A percentile compares a stretch with the other conserved stretches of the same genome.
Evolutionary conservation across 2,797 vertebrate species (phyloP).

Genomic region (Acridotheres tristis): DNA sequence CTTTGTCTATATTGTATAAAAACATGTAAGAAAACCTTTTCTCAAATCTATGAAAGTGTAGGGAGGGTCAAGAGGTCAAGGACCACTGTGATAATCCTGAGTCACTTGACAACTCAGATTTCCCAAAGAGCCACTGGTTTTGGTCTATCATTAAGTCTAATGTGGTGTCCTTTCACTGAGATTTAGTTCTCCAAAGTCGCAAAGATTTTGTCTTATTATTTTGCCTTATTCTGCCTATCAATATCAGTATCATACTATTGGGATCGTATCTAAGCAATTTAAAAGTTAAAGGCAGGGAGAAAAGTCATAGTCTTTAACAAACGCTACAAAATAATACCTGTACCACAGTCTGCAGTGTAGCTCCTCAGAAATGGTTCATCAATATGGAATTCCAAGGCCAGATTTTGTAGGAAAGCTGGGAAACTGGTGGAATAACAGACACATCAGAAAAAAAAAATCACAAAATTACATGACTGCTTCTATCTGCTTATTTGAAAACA

Average conservation of each 20-base stretch:
- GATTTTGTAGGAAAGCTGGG: neutral
- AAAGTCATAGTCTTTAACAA: neutral
- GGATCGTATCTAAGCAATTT: neutral
- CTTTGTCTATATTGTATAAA: neutral
- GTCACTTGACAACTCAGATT: neutral
- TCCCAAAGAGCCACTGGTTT: neutral
- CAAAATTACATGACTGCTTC: neutral
- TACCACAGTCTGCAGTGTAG: neutral
- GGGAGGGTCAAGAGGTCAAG: neutral
- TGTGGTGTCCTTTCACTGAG: neutral
- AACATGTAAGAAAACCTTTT: neutral
- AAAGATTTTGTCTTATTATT: neutral
- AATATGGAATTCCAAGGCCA: neutral
- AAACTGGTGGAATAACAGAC: neutral
- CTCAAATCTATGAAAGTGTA: neutral
- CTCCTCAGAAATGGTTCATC: neutral
- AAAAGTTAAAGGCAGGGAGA: neutral
- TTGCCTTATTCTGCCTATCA: neutral
- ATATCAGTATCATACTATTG: neutral
- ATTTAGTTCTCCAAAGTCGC: neutral
- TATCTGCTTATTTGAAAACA: neutral
- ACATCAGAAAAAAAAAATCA: accelerated
- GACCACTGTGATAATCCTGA: neutral
- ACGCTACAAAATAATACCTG: neutral
- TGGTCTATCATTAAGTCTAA: neutral